Conservation (phyloP, 2,113 vertebrate genomes). For the Raja brachyura region DNA sequence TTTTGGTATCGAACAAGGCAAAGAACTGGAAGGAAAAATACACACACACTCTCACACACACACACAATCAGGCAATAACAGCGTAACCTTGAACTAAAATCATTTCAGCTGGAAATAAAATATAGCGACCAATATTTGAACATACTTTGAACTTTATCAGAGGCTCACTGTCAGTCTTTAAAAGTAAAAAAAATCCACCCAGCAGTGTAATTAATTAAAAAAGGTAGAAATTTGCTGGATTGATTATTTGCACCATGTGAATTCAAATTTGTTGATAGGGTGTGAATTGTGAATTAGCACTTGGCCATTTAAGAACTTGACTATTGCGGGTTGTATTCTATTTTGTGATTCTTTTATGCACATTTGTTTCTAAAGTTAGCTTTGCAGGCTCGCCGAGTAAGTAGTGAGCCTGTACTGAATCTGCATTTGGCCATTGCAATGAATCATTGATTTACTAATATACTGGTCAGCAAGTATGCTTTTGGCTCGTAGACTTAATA, state of each 20-base stretch:
- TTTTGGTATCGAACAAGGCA: conserved; percentile 20
- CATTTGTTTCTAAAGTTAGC: not conserved
- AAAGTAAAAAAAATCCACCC: not conserved
- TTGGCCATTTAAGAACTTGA: not conserved
- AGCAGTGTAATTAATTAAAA: conserved; percentile 17
- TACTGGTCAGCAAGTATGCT: conserved; percentile 64
- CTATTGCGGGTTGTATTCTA: not conserved
- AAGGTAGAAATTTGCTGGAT: not conserved
- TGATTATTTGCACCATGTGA: not conserved
- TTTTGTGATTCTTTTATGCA: not conserved
- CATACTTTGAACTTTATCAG: conserved; percentile 36
- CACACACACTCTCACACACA: conserved; percentile 48
- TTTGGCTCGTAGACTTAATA: conserved; percentile 61
- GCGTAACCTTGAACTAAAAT: conserved; percentile 81
- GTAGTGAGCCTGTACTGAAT: not conserved
- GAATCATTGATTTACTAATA: conserved; percentile 67
- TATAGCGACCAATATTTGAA: conserved; percentile 47
- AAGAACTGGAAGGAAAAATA: conserved; percentile 28
- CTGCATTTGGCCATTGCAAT: conserved; percentile 53
- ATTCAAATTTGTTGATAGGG: not conserved
- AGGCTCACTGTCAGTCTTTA: not conserved
- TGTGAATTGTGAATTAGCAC: not conserved
- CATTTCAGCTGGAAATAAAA: conserved; percentile 78
- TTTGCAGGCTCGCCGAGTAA: not conserved
- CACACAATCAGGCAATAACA: conserved; percentile 75